Percentiles rank a stretch among this genome's conserved stretches.
Evolutionary conservation across 2,113 vertebrate genomes (phyloP).

Genomic region (Falco punctatus): DNA sequence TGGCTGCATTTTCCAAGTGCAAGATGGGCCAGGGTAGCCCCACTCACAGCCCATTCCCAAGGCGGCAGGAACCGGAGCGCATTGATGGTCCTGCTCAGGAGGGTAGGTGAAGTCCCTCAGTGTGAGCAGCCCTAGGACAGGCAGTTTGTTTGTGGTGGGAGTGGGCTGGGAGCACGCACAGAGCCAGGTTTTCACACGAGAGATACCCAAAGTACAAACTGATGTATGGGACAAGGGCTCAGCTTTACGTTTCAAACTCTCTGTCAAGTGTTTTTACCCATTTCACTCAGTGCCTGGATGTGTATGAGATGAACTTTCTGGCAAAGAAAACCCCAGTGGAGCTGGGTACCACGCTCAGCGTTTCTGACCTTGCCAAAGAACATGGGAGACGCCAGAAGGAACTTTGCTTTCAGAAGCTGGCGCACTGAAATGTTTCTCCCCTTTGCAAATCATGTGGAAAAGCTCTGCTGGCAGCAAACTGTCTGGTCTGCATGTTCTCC

Average conservation of each 20-base stretch:
- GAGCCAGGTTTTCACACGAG: not conserved
- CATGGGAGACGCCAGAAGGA: not conserved
- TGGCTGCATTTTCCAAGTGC: not conserved
- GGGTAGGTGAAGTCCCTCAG: not conserved
- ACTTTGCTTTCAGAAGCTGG: not conserved
- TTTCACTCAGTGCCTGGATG: not conserved
- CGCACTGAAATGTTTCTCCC: not conserved
- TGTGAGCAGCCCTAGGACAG: not conserved
- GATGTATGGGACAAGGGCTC: not conserved
- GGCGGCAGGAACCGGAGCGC: not conserved
- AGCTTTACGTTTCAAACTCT: not conserved
- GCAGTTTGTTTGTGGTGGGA: not conserved
- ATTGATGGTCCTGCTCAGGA: fast-evolving
- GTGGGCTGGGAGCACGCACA: not conserved
- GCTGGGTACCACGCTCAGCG: not conserved
- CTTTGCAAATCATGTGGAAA: not conserved
- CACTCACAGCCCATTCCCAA: fast-evolving
- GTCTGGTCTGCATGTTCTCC: not conserved
- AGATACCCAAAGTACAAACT: not conserved
- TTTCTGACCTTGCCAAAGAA: not conserved
- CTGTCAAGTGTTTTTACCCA: not conserved
- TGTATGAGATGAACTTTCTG: not conserved
- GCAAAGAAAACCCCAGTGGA: not conserved
- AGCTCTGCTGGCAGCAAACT: not conserved
- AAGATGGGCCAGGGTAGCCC: not conserved